Percentiles rank a stretch among this genome's conserved stretches.
These are phyloP conservation scores for Oceanodroma tethys DNA, from an alignment of 2,113 vertebrate genomes.

Conservation along the genomic window DNA sequence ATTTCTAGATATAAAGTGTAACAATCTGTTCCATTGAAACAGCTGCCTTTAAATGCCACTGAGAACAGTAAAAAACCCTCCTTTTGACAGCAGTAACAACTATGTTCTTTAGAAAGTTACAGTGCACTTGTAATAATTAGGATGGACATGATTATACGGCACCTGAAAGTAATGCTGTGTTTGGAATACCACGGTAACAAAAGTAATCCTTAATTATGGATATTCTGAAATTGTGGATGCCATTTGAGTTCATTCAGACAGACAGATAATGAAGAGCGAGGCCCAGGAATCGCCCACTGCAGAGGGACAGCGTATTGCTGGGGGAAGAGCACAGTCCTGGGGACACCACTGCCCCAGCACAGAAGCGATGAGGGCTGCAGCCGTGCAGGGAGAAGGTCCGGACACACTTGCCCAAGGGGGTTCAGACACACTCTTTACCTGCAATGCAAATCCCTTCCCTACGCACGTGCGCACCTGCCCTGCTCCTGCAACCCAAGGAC, in stretches of 20 bases:
- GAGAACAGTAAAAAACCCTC: neutral
- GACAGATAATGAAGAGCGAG: neutral
- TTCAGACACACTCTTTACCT: neutral
- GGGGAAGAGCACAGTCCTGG: neutral
- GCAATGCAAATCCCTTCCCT: neutral
- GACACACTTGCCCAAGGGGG: neutral
- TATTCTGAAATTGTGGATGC: neutral
- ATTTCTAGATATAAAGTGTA: constrained; percentile 5
- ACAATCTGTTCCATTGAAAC: constrained; percentile 6
- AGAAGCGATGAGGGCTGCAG: neutral
- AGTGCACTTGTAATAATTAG: constrained; percentile 25
- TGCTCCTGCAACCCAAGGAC: neutral
- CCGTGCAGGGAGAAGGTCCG: neutral
- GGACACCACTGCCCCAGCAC: neutral
- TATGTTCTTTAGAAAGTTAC: neutral
- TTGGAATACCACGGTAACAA: neutral
- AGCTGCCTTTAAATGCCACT: neutral
- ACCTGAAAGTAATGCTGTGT: constrained; percentile 18
- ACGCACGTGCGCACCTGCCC: neutral
- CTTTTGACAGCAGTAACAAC: neutral
- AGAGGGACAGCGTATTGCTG: accelerated
- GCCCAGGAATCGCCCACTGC: neutral
- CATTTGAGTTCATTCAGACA: neutral
- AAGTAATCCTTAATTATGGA: neutral
- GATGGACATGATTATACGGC: neutral